Evolutionary conservation across 1,140 invertebrate species (phyloP).

Genomic region (Laupala kohalensis): DNA sequence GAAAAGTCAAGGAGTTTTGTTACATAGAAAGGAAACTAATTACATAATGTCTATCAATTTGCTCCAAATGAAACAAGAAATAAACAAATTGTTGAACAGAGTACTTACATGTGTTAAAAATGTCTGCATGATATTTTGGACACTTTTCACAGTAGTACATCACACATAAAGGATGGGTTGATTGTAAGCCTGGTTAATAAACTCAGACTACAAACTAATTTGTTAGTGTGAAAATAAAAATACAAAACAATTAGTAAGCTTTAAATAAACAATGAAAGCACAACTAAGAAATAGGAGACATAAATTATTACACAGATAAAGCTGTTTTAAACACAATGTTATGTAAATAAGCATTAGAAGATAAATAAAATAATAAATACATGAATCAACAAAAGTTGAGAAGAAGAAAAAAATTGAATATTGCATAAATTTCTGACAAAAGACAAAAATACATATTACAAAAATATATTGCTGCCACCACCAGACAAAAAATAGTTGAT

Average conservation of each 20-base stretch:
- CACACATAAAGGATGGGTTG: constrained; percentile 11
- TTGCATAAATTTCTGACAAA: neutral
- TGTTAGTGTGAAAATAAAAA: constrained; percentile 10
- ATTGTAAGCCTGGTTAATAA: constrained; percentile 9
- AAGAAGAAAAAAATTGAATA: neutral
- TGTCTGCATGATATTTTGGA: neutral
- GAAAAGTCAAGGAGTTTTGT: too few relatives aligned
- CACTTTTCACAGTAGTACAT: constrained; percentile 10
- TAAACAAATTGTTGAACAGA: neutral
- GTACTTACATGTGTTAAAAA: neutral
- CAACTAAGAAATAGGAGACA: neutral
- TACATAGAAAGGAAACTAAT: too few relatives aligned
- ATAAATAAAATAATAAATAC: neutral
- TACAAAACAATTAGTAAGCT: constrained; percentile 9
- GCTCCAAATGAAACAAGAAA: too few relatives aligned
- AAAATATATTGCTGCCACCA: constrained; percentile 8
- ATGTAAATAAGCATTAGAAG: neutral
- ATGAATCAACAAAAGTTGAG: too few relatives aligned
- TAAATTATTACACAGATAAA: neutral
- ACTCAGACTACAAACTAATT: constrained; percentile 8
- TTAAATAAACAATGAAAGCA: constrained; percentile 7
- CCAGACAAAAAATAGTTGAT: constrained; percentile 1
- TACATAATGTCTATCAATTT: too few relatives aligned
- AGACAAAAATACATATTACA: constrained; percentile 6
- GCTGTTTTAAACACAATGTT: neutral